Base-by-base conservation (phyloP, 2,797 vertebrate genomes). In the Ficedula albicollis region DNA sequence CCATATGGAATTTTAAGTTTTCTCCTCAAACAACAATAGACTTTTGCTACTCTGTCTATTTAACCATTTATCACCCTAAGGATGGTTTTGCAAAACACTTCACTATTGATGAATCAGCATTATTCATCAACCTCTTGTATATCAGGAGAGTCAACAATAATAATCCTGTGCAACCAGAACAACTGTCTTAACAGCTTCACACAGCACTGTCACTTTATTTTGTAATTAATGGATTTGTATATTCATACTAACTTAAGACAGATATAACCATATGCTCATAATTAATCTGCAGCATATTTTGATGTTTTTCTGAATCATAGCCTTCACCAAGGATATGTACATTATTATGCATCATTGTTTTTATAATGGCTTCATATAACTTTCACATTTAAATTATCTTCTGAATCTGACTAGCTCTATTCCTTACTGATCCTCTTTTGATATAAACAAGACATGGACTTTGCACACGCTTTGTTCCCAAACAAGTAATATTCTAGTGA, bases 271-370 rank as follows among this genome's bases (percentile, higher is more conserved):
- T 58, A 48, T 41, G 64, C 19, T 91, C 29, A 36, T 2, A 11
- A 67, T 77, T 93, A 79, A 69, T 52, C 56, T 80, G 44, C 56
- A 77, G 36, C 0, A 1, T 44, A 69, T 84, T 88, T 92, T 63
- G 80, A 52, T 90, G 32, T 72, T 94, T 74, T 80, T 75, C 41
- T 92, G 88, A 96, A 90, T 84, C 78, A 82, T 11, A 86, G 84
- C 27, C 77, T 74, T 89, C 38, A 62, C 32, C 36, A 64, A 60
- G 43, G 66, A 15, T 38, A 85, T 26, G 30, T 30, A 41, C 21
- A 30, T 95, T 90, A 69, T 44, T 51, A 56, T 54, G 36, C 18
- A 90, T 66, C 5, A 54, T 67, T 73, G 48, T 84, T 52, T 55
- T 90, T 74, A 68, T 89, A 92, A 70, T 49, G 32, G 21, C 21